Conservation (phyloP, 2,888 invertebrate species). For the Eulithis prunata region DNA sequence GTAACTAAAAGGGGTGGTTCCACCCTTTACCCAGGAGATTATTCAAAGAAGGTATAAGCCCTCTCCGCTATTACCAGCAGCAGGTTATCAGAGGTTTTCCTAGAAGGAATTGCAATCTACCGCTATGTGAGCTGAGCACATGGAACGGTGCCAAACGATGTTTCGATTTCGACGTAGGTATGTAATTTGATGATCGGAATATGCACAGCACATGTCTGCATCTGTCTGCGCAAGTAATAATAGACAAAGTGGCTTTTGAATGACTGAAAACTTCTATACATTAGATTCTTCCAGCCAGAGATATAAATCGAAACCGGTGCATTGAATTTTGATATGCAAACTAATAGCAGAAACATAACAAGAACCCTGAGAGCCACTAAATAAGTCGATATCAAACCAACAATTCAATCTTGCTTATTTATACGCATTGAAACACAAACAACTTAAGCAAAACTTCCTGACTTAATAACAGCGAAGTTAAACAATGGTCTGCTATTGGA, state of each 20-base stretch:
- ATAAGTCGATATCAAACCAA: conserved; percentile 9
- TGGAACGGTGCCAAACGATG: conserved; percentile 66
- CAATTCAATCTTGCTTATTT: conserved; percentile 23
- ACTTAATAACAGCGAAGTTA: conserved; percentile 35
- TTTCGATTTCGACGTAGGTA: conserved; percentile 48
- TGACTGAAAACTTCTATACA: conserved; percentile 1
- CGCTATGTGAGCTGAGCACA: conserved; percentile 44
- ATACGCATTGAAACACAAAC: conserved; percentile 22
- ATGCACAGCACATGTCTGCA: conserved; percentile 34
- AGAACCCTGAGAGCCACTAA: not conserved
- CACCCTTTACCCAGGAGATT: conserved; percentile 50
- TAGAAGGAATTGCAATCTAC: conserved; percentile 57
- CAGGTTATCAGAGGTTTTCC: conserved; percentile 68
- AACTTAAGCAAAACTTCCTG: conserved; percentile 33
- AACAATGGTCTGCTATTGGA: conserved; percentile 35
- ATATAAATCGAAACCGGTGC: not conserved
- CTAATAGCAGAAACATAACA: not conserved
- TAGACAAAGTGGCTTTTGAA: conserved; percentile 8
- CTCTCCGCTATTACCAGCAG: conserved; percentile 61
- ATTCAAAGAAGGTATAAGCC: conserved; percentile 70
- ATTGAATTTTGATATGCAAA: not conserved
- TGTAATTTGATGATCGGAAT: conserved; percentile 52
- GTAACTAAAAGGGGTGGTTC: conserved; percentile 40
- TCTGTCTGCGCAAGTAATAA: conserved; percentile 18
- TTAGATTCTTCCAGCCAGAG: not conserved